Evolutionary conservation across 1,140 invertebrate genomes (phyloP).

Genomic region (Batillaria attramentaria): DNA sequence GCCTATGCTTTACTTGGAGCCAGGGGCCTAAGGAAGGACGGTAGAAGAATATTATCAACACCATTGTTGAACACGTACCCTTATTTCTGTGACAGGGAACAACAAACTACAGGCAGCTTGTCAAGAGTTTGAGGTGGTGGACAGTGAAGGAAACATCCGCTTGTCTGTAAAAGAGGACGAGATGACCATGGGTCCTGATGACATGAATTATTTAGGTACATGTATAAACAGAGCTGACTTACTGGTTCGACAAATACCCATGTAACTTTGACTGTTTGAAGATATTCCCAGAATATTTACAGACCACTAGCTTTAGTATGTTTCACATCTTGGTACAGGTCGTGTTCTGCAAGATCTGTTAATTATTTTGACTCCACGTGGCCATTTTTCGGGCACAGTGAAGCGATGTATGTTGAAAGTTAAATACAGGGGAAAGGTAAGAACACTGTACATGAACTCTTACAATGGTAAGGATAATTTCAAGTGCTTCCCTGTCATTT

Average conservation of each 20-base stretch:
- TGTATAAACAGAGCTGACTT: not conserved
- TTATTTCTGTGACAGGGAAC: slow-evolving; percentile 79
- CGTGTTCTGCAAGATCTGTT: not conserved
- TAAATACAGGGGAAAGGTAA: not conserved
- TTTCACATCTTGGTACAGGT: not conserved
- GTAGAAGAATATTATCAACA: too few relatives aligned
- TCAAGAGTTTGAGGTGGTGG: slow-evolving; percentile 48
- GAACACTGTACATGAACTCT: not conserved
- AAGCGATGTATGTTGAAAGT: not conserved
- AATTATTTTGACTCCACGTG: not conserved
- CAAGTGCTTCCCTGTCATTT: too few relatives aligned
- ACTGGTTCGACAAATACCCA: not conserved
- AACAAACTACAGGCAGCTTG: slow-evolving; percentile 77
- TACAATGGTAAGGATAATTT: too few relatives aligned
- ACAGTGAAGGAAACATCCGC: slow-evolving; percentile 34
- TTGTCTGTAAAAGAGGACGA: slow-evolving; percentile 43
- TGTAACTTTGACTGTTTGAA: not conserved
- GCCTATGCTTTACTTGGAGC: too few relatives aligned
- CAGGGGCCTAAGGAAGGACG: too few relatives aligned
- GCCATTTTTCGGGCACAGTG: not conserved
- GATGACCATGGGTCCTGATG: slow-evolving; percentile 39
- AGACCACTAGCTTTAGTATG: not conserved
- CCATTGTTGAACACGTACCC: too few relatives aligned
- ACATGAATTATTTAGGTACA: slow-evolving; percentile 46
- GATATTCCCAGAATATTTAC: not conserved